Percentiles rank a stretch among this genome's conserved stretches.
Conservation (phyloP, 2,888 invertebrate species). For the Drosophila leonis region DNA sequence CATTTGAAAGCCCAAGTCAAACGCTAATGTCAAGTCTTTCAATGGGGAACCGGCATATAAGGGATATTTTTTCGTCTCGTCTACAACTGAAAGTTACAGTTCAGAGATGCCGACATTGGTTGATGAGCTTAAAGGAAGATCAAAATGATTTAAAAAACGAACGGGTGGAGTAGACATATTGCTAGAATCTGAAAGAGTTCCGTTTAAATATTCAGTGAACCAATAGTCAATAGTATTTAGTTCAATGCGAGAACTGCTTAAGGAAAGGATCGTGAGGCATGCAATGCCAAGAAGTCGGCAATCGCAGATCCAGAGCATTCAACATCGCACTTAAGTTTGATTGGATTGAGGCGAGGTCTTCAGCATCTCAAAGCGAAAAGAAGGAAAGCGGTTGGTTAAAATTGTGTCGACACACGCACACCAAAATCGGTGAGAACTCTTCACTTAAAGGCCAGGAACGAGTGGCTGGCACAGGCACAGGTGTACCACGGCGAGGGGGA, state of each 20-base stretch:
- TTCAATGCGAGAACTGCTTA: slow-evolving; percentile 1
- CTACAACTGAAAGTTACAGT: slow-evolving; percentile 2
- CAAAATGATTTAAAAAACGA: too few relatives aligned
- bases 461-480: slow-evolving; percentile 50
- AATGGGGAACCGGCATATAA: slow-evolving; percentile 47
- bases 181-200: background rate
- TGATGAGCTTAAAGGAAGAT: background rate
- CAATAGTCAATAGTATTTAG: background rate
- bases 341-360: slow-evolving; percentile 71
- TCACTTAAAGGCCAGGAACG: slow-evolving; percentile 51
- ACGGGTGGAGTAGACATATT: too few relatives aligned
- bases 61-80: slow-evolving; percentile 5
- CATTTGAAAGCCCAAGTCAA: slow-evolving; percentile 54
- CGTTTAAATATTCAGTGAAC: background rate
- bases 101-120: too few relatives aligned
- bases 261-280: slow-evolving; percentile 26
- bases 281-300: slow-evolving; percentile 29
- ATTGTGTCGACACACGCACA: slow-evolving; percentile 51
- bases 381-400: slow-evolving; percentile 44
- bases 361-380: slow-evolving; percentile 26
- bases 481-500: slow-evolving; percentile 23
- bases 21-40: slow-evolving; percentile 36
- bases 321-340: slow-evolving; percentile 72
- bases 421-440: slow-evolving; percentile 40
- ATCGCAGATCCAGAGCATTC: slow-evolving; percentile 13